Evolutionary conservation across 2,888 invertebrate species (phyloP).

Genomic region (Drepanosiphum platanoidis): DNA sequence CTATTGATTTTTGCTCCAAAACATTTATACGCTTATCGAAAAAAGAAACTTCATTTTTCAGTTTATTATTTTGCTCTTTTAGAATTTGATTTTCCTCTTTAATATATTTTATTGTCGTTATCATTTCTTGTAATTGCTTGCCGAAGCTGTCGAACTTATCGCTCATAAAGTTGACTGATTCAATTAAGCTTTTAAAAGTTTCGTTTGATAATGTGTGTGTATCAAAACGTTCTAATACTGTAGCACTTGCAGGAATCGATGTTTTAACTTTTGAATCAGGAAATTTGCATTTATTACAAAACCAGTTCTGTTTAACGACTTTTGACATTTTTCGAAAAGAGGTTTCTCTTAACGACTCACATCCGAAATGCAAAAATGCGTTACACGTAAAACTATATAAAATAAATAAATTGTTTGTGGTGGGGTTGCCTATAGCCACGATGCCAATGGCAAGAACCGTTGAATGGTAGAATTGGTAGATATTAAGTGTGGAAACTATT

Average conservation of each 20-base stretch:
- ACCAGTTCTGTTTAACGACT: neutral
- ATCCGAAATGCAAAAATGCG: conserved; percentile 2
- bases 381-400: conserved; percentile 8
- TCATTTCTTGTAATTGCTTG: conserved; percentile 8
- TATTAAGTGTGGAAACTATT: too few species aligned
- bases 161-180: conserved; percentile 14
- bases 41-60: neutral
- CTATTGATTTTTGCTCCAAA: conserved; percentile 3
- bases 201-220: neutral
- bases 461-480: too few species aligned
- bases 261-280: neutral
- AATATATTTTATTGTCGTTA: conserved; percentile 14
- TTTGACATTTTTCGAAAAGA: conserved; percentile 37
- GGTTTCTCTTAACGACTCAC: conserved; percentile 8
- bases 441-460: too few species aligned
- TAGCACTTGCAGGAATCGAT: neutral
- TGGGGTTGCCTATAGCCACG: too few species aligned
- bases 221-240: neutral
- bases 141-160: neutral
- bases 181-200: conserved; percentile 27
- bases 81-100: conserved; percentile 9
- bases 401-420: too few species aligned
- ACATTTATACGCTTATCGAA: conserved; percentile 2
- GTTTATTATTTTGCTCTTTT: conserved; percentile 8
- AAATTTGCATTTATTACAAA: conserved; percentile 29